phyloP scores from a whole-genome alignment of 2,113 vertebrate genomes.

The Daubentonia madagascariensis region DNA sequence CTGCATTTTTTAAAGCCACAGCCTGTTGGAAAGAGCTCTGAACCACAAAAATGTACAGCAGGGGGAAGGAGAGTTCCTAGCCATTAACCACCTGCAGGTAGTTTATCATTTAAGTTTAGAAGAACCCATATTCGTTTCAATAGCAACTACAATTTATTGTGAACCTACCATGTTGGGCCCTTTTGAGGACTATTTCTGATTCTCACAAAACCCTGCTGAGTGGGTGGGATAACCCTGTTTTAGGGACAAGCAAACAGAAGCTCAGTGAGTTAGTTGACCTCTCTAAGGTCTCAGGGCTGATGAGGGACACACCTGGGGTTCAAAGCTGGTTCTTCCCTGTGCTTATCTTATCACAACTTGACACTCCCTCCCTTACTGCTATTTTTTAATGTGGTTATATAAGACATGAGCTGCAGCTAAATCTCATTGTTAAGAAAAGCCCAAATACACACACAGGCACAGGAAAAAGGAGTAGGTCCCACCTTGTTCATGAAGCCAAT shows the following conservation, averaged over 20 bases:
- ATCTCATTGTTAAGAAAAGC: neutral
- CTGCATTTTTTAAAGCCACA: neutral
- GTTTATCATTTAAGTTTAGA: neutral
- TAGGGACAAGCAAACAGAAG: neutral
- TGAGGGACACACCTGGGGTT: neutral
- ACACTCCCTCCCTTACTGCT: no score
- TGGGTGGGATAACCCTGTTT: fast-evolving
- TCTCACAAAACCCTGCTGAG: neutral
- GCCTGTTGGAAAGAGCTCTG: neutral
- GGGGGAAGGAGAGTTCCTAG: neutral
- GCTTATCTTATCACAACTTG: neutral
- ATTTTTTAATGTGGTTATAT: neutral
- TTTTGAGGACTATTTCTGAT: neutral
- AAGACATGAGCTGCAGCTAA: neutral
- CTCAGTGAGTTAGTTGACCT: neutral
- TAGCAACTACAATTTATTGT: neutral
- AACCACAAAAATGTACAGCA: neutral
- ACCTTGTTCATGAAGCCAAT: neutral
- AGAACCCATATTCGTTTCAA: neutral
- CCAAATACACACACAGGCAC: neutral
- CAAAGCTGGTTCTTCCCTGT: neutral
- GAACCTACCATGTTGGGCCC: neutral
- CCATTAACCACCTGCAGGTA: neutral
- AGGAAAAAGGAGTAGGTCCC: no score
- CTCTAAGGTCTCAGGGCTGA: neutral